Conservation (phyloP, 2,113 vertebrate genomes). For the Geococcyx californianus region DNA sequence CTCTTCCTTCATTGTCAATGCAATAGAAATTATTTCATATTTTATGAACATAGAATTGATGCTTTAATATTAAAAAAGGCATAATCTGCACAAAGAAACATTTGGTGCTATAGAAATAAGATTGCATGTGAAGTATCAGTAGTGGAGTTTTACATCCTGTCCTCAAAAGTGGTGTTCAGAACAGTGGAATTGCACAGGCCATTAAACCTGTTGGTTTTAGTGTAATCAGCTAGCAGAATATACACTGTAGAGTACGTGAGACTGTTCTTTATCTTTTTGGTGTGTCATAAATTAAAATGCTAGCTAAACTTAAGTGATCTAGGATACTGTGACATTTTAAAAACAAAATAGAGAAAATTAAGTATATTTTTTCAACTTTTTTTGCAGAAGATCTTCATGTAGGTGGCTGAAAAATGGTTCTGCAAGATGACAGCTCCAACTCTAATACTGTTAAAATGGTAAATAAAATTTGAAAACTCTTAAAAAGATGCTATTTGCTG, state of each 20-base stretch:
- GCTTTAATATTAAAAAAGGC: not conserved
- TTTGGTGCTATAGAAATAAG: not conserved
- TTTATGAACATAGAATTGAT: not conserved
- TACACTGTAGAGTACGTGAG: not conserved
- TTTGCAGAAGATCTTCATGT: conserved; percentile 4
- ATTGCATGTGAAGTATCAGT: not conserved
- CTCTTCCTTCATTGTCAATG: not conserved
- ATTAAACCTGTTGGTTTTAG: not conserved
- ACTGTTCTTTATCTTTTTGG: not conserved
- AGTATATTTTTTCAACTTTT: not conserved
- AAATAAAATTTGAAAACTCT: not conserved
- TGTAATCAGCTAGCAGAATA: not conserved
- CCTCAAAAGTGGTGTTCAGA: not conserved
- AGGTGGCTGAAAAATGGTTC: conserved; percentile 40
- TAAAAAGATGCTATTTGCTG: not conserved
- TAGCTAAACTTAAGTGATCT: not conserved
- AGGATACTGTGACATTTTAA: not conserved
- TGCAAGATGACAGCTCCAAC: not conserved
- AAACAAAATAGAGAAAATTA: not conserved
- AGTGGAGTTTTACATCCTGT: not conserved
- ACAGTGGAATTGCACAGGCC: not conserved
- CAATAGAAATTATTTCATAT: not conserved
- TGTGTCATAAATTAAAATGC: not conserved
- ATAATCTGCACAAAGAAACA: not conserved
- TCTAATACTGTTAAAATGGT: conserved; percentile 46